A percentile compares a stretch with the other conserved stretches of the same genome.
Evolutionary conservation across 2,113 vertebrate genomes (phyloP).

Genomic region (Pteropus alecto): DNA sequence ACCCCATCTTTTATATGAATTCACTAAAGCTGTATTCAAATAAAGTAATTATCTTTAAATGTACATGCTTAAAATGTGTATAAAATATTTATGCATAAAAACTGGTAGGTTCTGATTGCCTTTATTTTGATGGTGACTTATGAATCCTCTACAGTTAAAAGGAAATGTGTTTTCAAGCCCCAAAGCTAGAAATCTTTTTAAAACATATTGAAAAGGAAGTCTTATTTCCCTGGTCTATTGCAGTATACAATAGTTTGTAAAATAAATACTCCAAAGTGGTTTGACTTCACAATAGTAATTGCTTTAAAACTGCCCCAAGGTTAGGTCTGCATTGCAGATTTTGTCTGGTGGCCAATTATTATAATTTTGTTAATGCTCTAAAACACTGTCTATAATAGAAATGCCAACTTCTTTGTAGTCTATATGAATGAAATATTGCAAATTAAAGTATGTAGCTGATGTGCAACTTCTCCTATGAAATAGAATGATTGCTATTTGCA

Average conservation of each 20-base stretch:
- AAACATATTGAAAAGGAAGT: conserved; percentile 64
- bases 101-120: conserved; percentile 10
- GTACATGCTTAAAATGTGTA: conserved; percentile 47
- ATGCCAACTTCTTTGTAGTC: conserved; percentile 40
- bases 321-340: conserved; percentile 47
- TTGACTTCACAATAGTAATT: conserved; percentile 68
- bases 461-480: conserved; percentile 71
- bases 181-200: conserved; percentile 66
- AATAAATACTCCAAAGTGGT: conserved; percentile 69
- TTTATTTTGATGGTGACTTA: conserved; percentile 65
- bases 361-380: conserved; percentile 66
- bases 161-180: conserved; percentile 63
- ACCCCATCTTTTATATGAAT: conserved; percentile 41
- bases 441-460: conserved; percentile 69
- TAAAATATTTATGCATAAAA: conserved; percentile 54
- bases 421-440: conserved; percentile 61
- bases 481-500: conserved; percentile 57
- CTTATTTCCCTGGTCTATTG: conserved; percentile 51
- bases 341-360: conserved; percentile 62
- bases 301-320: conserved; percentile 51
- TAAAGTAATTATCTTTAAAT: conserved; percentile 58
- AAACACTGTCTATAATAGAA: conserved; percentile 62
- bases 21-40: conserved; percentile 55
- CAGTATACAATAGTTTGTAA: conserved; percentile 51
- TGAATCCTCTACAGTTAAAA: conserved; percentile 50